These are phyloP conservation scores for Drosophila paulistorum DNA, from an alignment of 1,140 invertebrate species.

Conservation along the genomic window DNA sequence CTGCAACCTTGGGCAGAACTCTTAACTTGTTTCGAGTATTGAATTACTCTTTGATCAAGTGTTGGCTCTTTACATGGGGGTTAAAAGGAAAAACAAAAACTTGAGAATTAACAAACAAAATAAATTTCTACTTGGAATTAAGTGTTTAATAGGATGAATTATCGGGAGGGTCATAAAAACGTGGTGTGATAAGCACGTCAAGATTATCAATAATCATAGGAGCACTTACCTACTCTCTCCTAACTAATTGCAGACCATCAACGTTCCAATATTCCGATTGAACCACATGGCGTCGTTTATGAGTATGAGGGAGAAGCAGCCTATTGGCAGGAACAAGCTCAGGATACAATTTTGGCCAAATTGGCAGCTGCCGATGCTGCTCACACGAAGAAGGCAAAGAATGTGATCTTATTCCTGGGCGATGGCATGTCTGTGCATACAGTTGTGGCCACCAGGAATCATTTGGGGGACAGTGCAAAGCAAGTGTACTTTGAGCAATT, in stretches of 20 bases:
- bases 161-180: not conserved
- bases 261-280: conserved; percentile 31
- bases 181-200: not conserved
- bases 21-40: conserved; percentile 3
- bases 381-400: conserved; percentile 85
- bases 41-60: not conserved
- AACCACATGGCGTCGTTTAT: conserved; percentile 39
- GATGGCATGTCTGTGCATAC: conserved; percentile 92
- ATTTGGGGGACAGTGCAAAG: conserved; percentile 87
- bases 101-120: conserved; percentile 1
- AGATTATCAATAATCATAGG: not conserved
- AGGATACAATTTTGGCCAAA: conserved; percentile 61
- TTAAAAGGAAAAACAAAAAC: no score
- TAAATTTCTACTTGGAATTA: not conserved
- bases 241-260: conserved; percentile 49
- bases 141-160: not conserved
- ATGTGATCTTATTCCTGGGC: conserved; percentile 90
- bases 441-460: conserved; percentile 87
- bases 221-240: not conserved
- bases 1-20: not conserved
- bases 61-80: not conserved
- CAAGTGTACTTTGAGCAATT: conserved; percentile 89
- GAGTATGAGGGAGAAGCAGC: conserved; percentile 54
- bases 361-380: conserved; percentile 71
- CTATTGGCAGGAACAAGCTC: conserved; percentile 75